These are phyloP conservation scores for Hypomesus transpacificus DNA, from an alignment of 2,113 vertebrate genomes.

Conservation along the genomic window DNA sequence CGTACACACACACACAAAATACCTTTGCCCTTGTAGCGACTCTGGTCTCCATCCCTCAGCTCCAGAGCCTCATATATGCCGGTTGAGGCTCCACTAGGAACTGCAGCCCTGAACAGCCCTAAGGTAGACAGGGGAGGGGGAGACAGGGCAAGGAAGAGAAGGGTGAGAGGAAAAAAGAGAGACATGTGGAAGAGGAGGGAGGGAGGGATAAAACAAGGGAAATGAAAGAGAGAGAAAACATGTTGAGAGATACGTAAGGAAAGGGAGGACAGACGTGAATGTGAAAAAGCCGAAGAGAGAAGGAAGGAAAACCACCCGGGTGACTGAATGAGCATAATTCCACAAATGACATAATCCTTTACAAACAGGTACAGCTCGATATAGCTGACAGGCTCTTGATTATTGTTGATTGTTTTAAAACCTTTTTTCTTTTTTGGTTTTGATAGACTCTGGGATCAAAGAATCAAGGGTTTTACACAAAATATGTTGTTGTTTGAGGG, in stretches of 20 bases:
- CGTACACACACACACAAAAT: background rate
- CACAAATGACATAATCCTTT: too few species aligned
- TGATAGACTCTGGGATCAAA: too few species aligned
- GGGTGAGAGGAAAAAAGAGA: background rate
- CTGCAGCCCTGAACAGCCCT: constrained; percentile 73
- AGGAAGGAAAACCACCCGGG: too few species aligned
- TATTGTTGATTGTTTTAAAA: too few species aligned
- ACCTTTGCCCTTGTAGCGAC: constrained; percentile 75
- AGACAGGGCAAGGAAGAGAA: background rate
- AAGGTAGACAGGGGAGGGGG: background rate
- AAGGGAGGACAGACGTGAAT: background rate
- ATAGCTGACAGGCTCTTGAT: too few species aligned
- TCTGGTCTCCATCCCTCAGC: constrained; percentile 73
- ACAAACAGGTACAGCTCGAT: too few species aligned
- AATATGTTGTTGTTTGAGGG: background rate
- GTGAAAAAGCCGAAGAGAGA: background rate
- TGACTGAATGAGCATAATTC: too few species aligned
- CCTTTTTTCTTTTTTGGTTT: too few species aligned
- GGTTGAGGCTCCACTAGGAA: constrained; percentile 74
- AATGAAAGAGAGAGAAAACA: background rate
- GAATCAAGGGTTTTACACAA: too few species aligned
- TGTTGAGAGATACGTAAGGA: background rate
- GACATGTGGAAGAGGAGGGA: background rate
- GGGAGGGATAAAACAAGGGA: background rate
- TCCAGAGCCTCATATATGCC: constrained; percentile 75